Base-by-base conservation (phyloP, 2,888 invertebrate genomes). In the Sinodicranocentrus sp. region DNA sequence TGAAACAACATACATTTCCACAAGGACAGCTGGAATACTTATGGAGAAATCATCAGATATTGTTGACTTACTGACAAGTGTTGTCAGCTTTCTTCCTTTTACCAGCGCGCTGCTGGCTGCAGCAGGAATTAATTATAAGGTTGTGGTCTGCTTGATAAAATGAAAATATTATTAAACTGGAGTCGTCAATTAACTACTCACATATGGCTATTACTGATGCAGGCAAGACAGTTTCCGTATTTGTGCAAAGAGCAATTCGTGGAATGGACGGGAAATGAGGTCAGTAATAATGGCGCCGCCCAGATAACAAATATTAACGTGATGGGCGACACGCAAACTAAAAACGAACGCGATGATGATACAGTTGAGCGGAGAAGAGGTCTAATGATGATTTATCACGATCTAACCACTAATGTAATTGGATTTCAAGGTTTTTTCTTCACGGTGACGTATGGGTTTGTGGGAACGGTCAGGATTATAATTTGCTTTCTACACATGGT, bases 341-440 rank as follows among this genome's bases (percentile, higher is more conserved):
- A 67, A 6, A n/a, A 44, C 19, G n/a, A 65, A 2, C 2, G 10
- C 23, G 61, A 54, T 21, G 19, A 72, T 2, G 28, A 39, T 33
- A 8, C 33, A 43, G 26, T 2, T 26, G 28, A 26, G 43, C 8
- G 10, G 54, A 57, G n/a, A 65, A 67, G 25, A 57, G 48, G 15
- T 3, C 48, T 10, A 2, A 48, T 10, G 57, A 77, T 77, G 2
- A 67, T 78, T 28, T 70, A 52, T 26, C 23, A 78, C 23, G 70
- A 78, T n/a, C 19, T 70, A 21, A 17, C 78, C 0, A 70, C 2
- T 28, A 68, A 78, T 61, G 28, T 26, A 28, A 59, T 78, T 33
- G 78, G 59, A 13, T 25, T 78, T 39, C 68, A 78, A 13, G 78
- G 78, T 13, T 70, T 39, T 15, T 78, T 78, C 44, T 70, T 70